Percentiles rank a stretch among this genome's conserved stretches.
phyloP scores from a whole-genome alignment of 2,888 invertebrate genomes.

The Drosophila limbata region DNA sequence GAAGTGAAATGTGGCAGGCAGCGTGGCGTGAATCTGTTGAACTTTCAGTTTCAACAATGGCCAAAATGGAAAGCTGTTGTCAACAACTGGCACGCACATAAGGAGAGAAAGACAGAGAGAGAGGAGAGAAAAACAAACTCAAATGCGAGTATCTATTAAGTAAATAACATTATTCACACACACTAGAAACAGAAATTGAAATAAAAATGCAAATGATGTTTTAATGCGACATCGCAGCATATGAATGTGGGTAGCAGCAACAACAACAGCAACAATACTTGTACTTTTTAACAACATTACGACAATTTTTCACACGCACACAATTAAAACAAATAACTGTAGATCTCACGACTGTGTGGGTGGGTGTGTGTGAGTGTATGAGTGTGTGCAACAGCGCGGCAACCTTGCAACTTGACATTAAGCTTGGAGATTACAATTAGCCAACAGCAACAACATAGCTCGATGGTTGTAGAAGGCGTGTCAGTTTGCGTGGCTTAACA shows the following conservation, averaged over 20 bases:
- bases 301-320: constrained; percentile 60
- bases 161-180: constrained; percentile 46
- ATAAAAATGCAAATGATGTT: constrained; percentile 55
- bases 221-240: constrained; percentile 35
- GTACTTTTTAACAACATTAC: constrained; percentile 25
- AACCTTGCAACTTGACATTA: constrained; percentile 75
- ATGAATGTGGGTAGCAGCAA: constrained; percentile 41
- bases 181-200: constrained; percentile 27
- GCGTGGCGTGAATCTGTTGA: constrained; percentile 51
- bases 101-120: neutral
- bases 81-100: constrained; percentile 47
- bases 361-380: neutral
- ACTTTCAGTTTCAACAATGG: constrained; percentile 73
- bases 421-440: constrained; percentile 56
- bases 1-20: constrained; percentile 67
- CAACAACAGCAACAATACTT: constrained; percentile 16
- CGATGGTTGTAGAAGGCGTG: constrained; percentile 27
- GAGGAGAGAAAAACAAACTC: constrained; percentile 20
- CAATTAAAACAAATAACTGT: constrained; percentile 60
- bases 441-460: constrained; percentile 24
- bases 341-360: constrained; percentile 10
- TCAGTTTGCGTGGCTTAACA: constrained; percentile 28
- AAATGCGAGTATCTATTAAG: constrained; percentile 21
- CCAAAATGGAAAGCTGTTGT: constrained; percentile 69
- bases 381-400: constrained; percentile 34